Evolutionary conservation across 2,888 invertebrate genomes (phyloP).

Genomic region (Marasmarcha lunaedactyla): DNA sequence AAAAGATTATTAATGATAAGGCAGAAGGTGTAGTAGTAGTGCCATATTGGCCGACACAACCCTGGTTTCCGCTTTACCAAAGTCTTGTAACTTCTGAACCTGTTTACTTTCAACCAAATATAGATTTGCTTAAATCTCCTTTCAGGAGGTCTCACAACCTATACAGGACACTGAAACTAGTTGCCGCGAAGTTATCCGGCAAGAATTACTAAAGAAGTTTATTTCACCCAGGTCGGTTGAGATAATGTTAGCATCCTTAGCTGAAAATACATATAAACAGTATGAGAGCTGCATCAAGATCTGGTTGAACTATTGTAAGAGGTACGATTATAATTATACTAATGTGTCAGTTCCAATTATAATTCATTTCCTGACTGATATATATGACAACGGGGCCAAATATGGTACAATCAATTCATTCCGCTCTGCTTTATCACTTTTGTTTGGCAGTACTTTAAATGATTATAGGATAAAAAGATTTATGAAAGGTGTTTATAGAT

Average conservation of each 20-base stretch:
- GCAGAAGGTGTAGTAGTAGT: constrained; percentile 6
- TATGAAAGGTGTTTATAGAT: constrained; percentile 3
- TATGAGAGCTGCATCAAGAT: constrained; percentile 6
- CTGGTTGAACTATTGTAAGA: constrained; percentile 7
- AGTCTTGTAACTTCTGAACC: constrained; percentile 4
- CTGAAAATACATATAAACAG: constrained; percentile 8
- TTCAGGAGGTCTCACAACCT: too few species aligned
- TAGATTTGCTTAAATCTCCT: constrained; percentile 7
- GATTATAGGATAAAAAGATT: constrained; percentile 3
- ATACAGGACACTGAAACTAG: too few species aligned
- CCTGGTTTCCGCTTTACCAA: constrained; percentile 23
- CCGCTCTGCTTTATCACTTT: background rate
- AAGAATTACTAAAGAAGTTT: constrained; percentile 3
- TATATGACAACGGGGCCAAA: constrained; percentile 4
- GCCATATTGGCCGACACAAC: constrained; percentile 14
- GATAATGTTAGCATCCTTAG: constrained; percentile 8
- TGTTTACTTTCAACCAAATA: constrained; percentile 7
- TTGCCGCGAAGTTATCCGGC: constrained; percentile 7
- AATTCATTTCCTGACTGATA: constrained; percentile 6
- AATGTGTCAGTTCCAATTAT: constrained; percentile 3
- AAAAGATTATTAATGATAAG: constrained; percentile 4
- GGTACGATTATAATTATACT: constrained; percentile 2
- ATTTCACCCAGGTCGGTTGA: constrained; percentile 5
- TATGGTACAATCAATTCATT: constrained; percentile 5
- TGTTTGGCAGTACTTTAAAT: background rate